A percentile compares a stretch with the other conserved stretches of the same genome.
These are phyloP conservation scores for Eupithecia vulgata DNA, from an alignment of 2,888 invertebrate genomes.

Conservation along the genomic window DNA sequence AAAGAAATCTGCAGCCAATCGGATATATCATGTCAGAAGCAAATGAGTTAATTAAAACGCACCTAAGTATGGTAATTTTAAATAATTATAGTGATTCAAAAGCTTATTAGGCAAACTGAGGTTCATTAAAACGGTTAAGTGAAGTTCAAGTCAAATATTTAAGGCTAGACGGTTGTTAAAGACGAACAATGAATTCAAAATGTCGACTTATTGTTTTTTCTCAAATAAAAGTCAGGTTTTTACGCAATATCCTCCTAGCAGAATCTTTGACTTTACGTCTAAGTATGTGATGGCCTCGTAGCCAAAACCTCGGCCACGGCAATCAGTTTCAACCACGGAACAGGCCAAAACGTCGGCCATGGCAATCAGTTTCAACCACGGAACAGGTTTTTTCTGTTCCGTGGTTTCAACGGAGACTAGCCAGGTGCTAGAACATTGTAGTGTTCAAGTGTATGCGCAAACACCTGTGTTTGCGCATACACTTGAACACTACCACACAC, in stretches of 20 bases:
- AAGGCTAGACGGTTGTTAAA: neutral
- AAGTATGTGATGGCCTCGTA: no score
- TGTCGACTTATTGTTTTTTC: neutral
- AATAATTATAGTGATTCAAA: conserved; percentile 15
- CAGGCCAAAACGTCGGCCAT: no score
- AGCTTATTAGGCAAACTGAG: neutral
- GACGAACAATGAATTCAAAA: neutral
- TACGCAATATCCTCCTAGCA: neutral
- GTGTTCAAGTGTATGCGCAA: no score
- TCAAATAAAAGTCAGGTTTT: neutral
- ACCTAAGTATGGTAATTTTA: conserved; percentile 19
- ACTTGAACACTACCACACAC: no score
- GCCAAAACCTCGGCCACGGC: no score
- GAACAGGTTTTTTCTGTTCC: no score
- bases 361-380: no score
- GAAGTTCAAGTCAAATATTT: conserved; percentile 15
- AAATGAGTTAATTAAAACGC: conserved; percentile 23
- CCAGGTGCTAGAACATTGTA: no score
- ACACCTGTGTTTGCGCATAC: no score
- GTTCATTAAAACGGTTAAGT: conserved; percentile 21
- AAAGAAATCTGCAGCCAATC: neutral
- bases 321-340: no score
- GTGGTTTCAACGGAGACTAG: no score
- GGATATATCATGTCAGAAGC: conserved; percentile 10
- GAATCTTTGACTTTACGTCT: no score